Percentiles rank a stretch among this genome's conserved stretches.
phyloP scores from a whole-genome alignment of 2,113 vertebrate species.

The Austrofundulus limnaeus region DNA sequence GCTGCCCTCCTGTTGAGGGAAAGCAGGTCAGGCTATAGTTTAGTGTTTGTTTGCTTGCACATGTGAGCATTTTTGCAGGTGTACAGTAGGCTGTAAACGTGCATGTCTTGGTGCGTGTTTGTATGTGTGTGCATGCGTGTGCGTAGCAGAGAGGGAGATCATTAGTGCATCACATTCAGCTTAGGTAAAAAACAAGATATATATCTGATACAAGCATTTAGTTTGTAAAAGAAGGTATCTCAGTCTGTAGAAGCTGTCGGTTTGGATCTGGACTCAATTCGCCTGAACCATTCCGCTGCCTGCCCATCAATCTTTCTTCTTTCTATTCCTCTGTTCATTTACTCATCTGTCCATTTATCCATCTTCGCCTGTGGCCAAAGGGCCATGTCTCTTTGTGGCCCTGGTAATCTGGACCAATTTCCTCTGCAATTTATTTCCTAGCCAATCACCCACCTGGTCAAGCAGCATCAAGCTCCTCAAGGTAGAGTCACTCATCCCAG shows the following conservation, averaged over 20 bases:
- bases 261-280: conserved; percentile 39
- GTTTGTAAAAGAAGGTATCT: conserved; percentile 32
- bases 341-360: conserved; percentile 70
- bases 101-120: conserved; percentile 7
- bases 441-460: conserved; percentile 75
- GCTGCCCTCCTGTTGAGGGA: conserved; percentile 75
- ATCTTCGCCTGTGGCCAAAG: conserved; percentile 61
- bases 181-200: conserved; percentile 9
- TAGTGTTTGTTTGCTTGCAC: conserved; percentile 55
- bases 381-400: conserved; percentile 73
- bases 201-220: conserved; percentile 50
- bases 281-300: conserved; percentile 55
- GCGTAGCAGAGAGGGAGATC: conserved; percentile 32
- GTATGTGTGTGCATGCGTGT: conserved; percentile 7
- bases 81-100: conserved; percentile 24
- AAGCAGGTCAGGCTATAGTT: conserved; percentile 71
- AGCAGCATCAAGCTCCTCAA: conserved; percentile 72
- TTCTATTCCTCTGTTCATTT: conserved; percentile 58
- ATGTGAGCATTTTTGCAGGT: conserved; percentile 29
- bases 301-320: conserved; percentile 66
- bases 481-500: conserved; percentile 73
- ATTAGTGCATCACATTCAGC: conserved; percentile 37
- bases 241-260: conserved; percentile 8
- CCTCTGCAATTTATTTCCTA: conserved; percentile 77
- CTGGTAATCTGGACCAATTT: conserved; percentile 78